Base-by-base conservation (phyloP, 2,888 invertebrate genomes). In the Tetanocera ferruginea region DNA sequence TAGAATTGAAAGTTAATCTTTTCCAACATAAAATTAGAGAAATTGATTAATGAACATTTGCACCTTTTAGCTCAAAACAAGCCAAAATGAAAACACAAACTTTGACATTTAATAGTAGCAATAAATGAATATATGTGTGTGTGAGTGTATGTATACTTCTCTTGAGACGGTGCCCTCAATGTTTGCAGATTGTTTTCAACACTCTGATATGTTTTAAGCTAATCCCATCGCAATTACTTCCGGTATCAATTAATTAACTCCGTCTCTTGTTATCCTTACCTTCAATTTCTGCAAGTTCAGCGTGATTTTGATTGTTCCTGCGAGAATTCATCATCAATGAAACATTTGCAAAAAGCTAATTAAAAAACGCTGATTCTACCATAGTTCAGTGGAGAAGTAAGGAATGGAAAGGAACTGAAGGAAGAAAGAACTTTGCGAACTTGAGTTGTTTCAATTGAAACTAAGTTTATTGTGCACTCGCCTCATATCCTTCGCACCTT, bases 371-470 rank as follows among this genome's bases (percentile, higher is more conserved):
- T 60, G 60, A 60, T 60, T 60, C 60, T 60, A 17, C 60, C 5
- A 28, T n/a, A 28, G 25, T 60, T 28, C 11, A 60, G 60, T 28
- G 60, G 60, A 25, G 1, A 25, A 17, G 28, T 25, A 17, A 31
- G 28, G 31, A 52, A 51, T 9, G 31, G 17, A 17, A n/a, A n/a
- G n/a, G n/a, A n/a, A n/a, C n/a, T n/a, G 14, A 52, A 25, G 52
- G 23, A 52, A 28, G 51, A 17, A 43, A 52, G 49, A 25, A 28
- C 6, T 70, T 43, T 67, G 23, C 51, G 28, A 70, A 70, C n/a
- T 70, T 70, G 51, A 28, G 28, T 19, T 70, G 25, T 52, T n/a
- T 14, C 70, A 70, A 70, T 70, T 52, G 70, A 70, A 43, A 34
- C 43, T 23, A 31, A 67, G n/a, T 67, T 43, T 49, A 43, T 60